Evolutionary conservation across 2,888 invertebrate species (phyloP), one percentile per base, ranked within the genome.

Genomic region (Platycnemis pennipes): DNA sequence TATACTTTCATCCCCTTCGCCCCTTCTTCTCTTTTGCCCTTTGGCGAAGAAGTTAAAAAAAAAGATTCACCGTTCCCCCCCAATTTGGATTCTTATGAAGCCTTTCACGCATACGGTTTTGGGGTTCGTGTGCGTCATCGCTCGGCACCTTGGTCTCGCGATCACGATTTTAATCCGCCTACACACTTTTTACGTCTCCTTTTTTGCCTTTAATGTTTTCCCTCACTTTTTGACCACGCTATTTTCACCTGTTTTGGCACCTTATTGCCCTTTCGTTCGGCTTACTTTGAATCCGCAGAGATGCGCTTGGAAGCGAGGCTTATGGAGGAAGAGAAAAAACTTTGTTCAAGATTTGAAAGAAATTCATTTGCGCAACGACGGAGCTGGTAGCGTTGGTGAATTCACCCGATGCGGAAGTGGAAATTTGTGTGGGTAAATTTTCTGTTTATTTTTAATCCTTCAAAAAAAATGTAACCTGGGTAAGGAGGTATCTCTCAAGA

Each of bases 1-100:
- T 89, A 56, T 26, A 13, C 37, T 89, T 69, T 94, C 63, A 89
- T 88, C 94, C 77, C 87, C 77, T 94, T 86, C 91, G 88, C 94
- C 87, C 94, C 88, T 91, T 94, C 88, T 87, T 94, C 69, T 53
- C 44, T 63, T 49, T 88, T 94, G n/a, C 46, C 19, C 37, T 94
- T 69, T 91, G 42, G 26, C 63, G 8, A 37, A 37, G 31, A 26
- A 31, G 37, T 37, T 77, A 31, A 77, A 77, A 77, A 77, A 13
- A 77, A 3, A 37, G 31, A 7, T 11, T 3, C 16, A 37, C 13
- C 1, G 1, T 37, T 37, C 77, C 37, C 16, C 26, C 63, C 53
- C n/a, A 16, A 2, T 63, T 26, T 26, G 63, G 2, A 8, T 77
- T 77, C 77, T 11, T 31, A 37, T 16, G n/a, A 37, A 37, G 13